These are phyloP conservation scores for Oncorhynchus nerka DNA, from an alignment of 2,113 vertebrate species.

Conservation along the genomic window DNA sequence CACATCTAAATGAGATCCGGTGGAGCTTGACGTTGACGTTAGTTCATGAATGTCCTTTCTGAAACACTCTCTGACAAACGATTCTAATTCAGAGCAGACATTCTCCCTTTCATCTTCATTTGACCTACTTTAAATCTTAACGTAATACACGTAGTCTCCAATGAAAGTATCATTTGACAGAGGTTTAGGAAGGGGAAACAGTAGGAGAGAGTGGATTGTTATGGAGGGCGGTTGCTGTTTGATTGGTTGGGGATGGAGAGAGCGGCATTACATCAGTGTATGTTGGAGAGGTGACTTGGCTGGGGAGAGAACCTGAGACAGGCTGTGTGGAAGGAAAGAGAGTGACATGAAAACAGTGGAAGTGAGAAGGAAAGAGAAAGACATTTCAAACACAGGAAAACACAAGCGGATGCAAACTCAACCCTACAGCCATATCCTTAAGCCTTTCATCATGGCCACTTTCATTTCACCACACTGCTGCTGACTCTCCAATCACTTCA, in stretches of 20 bases:
- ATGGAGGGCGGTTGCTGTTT: slow-evolving; percentile 15
- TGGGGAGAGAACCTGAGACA: slow-evolving; percentile 60
- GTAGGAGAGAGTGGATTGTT: slow-evolving; percentile 28
- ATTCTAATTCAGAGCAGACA: slow-evolving; percentile 50
- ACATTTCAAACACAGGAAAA: slow-evolving; percentile 11
- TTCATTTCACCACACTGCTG: background rate
- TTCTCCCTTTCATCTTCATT: slow-evolving; percentile 48
- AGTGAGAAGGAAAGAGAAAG: slow-evolving; percentile 23
- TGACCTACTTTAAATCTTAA: slow-evolving; percentile 43
- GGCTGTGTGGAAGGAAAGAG: slow-evolving; percentile 39
- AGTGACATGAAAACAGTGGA: slow-evolving; percentile 26
- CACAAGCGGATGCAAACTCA: slow-evolving; percentile 36
- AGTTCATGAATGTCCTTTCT: slow-evolving; percentile 31
- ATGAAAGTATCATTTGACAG: slow-evolving; percentile 48
- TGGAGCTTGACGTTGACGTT: slow-evolving; percentile 5
- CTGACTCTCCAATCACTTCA: slow-evolving; percentile 63
- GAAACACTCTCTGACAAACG: slow-evolving; percentile 49
- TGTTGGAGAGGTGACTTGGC: slow-evolving; percentile 49
- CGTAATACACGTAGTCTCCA: slow-evolving; percentile 43
- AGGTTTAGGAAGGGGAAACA: slow-evolving; percentile 29
- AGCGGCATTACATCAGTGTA: slow-evolving; percentile 64
- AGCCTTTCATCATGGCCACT: slow-evolving; percentile 58
- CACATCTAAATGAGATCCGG: slow-evolving; percentile 50
- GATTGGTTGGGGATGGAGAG: slow-evolving; percentile 21
- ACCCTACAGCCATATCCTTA: slow-evolving; percentile 63